phyloP scores from a whole-genome alignment of 2,797 vertebrate species.

The Gephyroberyx darwinii region DNA sequence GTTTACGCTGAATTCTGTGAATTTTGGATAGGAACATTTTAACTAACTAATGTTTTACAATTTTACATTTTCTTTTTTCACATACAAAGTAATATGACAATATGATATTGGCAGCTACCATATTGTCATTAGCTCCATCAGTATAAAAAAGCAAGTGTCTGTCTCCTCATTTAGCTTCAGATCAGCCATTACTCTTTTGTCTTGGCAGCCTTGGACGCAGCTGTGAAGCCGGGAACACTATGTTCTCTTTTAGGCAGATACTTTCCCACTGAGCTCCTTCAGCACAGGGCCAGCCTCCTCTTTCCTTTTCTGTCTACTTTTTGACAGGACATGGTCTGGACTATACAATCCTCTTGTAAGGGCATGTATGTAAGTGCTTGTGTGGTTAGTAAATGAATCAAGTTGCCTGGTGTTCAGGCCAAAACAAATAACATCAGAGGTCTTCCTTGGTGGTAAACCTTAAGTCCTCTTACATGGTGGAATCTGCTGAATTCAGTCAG shows the following conservation, averaged over 20 bases:
- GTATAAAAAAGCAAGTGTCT: not conserved
- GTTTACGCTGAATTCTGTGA: conserved; percentile 3
- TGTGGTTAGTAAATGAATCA: conserved; percentile 8
- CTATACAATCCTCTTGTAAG: not conserved
- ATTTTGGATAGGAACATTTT: conserved; percentile 16
- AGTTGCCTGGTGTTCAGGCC: conserved; percentile 14
- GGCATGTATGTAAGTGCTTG: not conserved
- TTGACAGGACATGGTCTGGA: conserved; percentile 6
- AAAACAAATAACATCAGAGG: not conserved
- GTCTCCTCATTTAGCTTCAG: conserved; percentile 8
- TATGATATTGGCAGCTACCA: not conserved
- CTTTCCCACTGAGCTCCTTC: conserved; percentile 40
- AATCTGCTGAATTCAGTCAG: conserved; percentile 9
- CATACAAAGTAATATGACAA: not conserved
- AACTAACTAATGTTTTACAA: not conserved
- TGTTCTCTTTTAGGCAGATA: conserved; percentile 54
- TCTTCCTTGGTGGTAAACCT: conserved; percentile 8
- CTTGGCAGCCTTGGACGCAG: conserved; percentile 38
- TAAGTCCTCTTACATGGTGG: not conserved
- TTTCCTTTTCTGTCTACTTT: not conserved
- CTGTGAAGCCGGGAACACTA: conserved; percentile 59
- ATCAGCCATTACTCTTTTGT: conserved; percentile 44
- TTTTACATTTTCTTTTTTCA: not conserved
- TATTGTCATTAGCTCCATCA: not conserved
- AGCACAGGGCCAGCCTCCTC: conserved; percentile 22